These are phyloP conservation scores for Oreochromis tanganicae DNA, from an alignment of 2,113 vertebrate species.

Conservation along the genomic window DNA sequence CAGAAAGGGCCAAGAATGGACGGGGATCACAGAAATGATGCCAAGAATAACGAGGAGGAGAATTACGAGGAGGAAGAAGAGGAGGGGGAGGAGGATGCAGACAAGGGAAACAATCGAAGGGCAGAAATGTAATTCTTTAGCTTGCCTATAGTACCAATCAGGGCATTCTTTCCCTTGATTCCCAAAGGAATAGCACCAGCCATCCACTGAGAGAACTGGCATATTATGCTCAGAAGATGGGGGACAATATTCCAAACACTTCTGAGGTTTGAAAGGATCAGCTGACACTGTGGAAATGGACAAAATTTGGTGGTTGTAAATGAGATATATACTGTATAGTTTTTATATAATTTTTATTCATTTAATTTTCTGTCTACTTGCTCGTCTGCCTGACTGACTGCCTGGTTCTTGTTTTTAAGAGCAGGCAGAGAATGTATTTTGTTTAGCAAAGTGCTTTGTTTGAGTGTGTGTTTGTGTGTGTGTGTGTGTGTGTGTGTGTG, in stretches of 20 bases:
- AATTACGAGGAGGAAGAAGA: conserved; percentile 89
- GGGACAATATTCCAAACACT: conserved; percentile 9
- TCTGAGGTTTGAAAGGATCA: conserved; percentile 21
- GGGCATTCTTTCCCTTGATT: background rate
- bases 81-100: conserved; percentile 77
- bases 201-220: conserved; percentile 2
- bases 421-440: conserved; percentile 51
- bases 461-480: background rate
- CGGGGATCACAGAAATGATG: conserved; percentile 52
- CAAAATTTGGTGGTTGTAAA: background rate
- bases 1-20: conserved; percentile 65
- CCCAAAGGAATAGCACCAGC: conserved; percentile 20
- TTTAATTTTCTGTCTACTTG: background rate
- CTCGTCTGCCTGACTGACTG: background rate
- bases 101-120: conserved; percentile 73
- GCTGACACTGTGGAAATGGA: conserved; percentile 36
- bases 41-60: conserved; percentile 73
- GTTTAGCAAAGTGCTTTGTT: conserved; percentile 3
- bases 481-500: background rate
- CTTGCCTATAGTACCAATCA: background rate
- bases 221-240: background rate
- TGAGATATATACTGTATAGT: conserved; percentile 3
- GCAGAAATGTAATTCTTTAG: conserved; percentile 83
- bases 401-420: conserved; percentile 4
- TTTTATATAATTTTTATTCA: background rate